phyloP scores from a whole-genome alignment of 2,797 vertebrate species.

The Carduelis carduelis region DNA sequence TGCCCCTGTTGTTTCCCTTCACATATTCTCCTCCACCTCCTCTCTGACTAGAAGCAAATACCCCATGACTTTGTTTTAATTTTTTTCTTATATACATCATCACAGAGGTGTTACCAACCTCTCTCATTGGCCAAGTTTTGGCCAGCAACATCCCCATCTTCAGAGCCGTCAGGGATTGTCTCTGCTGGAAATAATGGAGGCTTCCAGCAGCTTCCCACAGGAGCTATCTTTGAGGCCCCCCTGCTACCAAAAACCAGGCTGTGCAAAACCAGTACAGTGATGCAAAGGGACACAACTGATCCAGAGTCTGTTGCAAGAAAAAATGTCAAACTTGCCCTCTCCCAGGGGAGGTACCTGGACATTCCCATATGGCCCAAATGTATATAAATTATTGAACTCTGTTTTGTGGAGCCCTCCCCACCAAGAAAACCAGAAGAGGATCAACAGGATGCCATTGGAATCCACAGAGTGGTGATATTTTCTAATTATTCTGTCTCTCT shows the following conservation, averaged over 20 bases:
- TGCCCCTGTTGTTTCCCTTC: neutral
- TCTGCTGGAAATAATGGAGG: neutral
- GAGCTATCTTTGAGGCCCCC: rapidly evolving
- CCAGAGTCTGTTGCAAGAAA: neutral
- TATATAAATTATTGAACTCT: neutral
- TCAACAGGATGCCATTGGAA: neutral
- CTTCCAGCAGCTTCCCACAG: neutral
- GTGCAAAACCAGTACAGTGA: neutral
- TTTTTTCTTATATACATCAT: no score
- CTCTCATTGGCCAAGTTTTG: neutral
- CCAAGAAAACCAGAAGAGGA: neutral
- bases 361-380: neutral
- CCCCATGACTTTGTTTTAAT: neutral
- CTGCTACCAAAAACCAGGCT: neutral
- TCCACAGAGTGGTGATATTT: neutral
- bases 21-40: neutral
- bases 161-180: neutral
- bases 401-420: rapidly evolving
- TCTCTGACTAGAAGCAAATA: neutral
- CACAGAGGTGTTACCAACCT: rapidly evolving
- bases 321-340: neutral
- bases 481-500: neutral
- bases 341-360: neutral
- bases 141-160: neutral
- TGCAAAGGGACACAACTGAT: neutral